phyloP scores from a whole-genome alignment of 2,113 vertebrate species.

The Oenanthe melanoleuca region DNA sequence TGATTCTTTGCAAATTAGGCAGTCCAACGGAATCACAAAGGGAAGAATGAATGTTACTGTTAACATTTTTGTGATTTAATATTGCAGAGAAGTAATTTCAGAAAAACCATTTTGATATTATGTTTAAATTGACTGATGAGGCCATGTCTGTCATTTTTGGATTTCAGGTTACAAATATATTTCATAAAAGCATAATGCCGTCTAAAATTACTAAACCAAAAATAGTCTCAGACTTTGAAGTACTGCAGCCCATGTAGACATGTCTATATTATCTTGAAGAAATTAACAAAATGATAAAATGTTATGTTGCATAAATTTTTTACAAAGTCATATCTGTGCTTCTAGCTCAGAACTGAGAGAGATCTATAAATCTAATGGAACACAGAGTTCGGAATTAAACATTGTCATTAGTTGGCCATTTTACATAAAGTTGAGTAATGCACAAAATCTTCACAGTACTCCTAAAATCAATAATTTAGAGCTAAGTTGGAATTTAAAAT shows the following conservation, averaged over 20 bases:
- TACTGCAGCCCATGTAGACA: slow-evolving; percentile 8
- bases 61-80: slow-evolving; percentile 35
- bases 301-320: slow-evolving; percentile 55
- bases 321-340: slow-evolving; percentile 45
- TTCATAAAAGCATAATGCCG: slow-evolving; percentile 64
- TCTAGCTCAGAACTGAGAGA: slow-evolving; percentile 36
- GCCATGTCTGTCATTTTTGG: slow-evolving; percentile 23
- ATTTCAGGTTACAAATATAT: slow-evolving; percentile 54
- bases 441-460: slow-evolving; percentile 2
- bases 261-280: slow-evolving; percentile 34
- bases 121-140: slow-evolving; percentile 33
- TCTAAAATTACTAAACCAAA: slow-evolving; percentile 62
- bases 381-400: slow-evolving; percentile 30
- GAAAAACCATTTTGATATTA: slow-evolving; percentile 19
- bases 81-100: slow-evolving; percentile 50
- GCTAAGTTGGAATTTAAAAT: slow-evolving; percentile 23
- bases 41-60: not conserved
- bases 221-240: slow-evolving; percentile 48
- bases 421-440: slow-evolving; percentile 50
- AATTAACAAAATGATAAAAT: slow-evolving; percentile 66
- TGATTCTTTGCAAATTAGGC: slow-evolving; percentile 3
- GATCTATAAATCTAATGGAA: slow-evolving; percentile 50
- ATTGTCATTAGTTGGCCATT: slow-evolving; percentile 39
- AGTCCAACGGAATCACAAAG: not conserved
- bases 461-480: slow-evolving; percentile 54